A percentile compares a stretch with the other conserved stretches of the same genome.
Conservation (phyloP, 2,113 vertebrate genomes). For the Xiphias gladius region DNA sequence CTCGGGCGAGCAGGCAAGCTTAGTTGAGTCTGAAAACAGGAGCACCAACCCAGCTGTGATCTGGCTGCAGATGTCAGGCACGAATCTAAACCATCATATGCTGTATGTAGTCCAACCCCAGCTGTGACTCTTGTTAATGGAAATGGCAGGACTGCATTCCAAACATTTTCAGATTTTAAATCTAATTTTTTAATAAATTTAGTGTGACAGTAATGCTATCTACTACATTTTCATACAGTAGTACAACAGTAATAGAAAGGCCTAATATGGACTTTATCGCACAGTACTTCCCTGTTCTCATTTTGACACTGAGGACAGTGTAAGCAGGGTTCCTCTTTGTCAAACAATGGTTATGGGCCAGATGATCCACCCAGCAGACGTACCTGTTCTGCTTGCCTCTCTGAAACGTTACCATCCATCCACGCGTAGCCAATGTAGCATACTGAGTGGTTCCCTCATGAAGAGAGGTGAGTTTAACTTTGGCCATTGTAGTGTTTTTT, state of each 20-base stretch:
- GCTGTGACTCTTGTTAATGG: constrained; percentile 15
- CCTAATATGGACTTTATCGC: not conserved
- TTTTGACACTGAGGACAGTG: not conserved
- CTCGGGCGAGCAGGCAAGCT: constrained; percentile 45
- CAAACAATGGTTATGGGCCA: too few species aligned
- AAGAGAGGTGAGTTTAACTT: too few species aligned
- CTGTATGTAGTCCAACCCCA: not conserved
- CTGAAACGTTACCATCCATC: not conserved
- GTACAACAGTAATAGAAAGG: too few species aligned
- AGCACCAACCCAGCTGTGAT: constrained; percentile 53
- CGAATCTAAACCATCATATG: constrained; percentile 9
- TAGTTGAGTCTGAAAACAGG: constrained; percentile 49
- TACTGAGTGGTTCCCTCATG: too few species aligned
- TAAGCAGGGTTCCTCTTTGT: too few species aligned
- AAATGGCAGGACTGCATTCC: constrained; percentile 11
- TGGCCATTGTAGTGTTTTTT: not conserved
- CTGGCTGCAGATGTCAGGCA: constrained; percentile 49
- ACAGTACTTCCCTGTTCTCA: not conserved
- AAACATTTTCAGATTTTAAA: constrained; percentile 8
- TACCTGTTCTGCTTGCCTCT: not conserved
- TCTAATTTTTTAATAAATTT: not conserved
- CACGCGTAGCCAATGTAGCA: too few species aligned
- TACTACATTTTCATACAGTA: not conserved
- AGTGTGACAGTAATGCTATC: not conserved
- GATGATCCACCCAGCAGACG: too few species aligned